These are phyloP conservation scores for Lontra canadensis DNA, from an alignment of 2,113 vertebrate species.

Conservation along the genomic window DNA sequence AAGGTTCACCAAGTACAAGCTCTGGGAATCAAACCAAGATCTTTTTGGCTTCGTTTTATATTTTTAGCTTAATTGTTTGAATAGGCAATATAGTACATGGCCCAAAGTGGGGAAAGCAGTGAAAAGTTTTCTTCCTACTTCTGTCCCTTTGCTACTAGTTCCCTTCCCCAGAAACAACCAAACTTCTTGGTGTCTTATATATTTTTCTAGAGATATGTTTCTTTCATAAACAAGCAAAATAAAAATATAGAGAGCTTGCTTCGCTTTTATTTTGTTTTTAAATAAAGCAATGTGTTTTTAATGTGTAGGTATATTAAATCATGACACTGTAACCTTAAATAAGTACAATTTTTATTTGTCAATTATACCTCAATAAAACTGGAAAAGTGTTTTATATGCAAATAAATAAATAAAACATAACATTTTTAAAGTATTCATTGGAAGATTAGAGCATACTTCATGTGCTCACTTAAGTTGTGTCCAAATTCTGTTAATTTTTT, in stretches of 20 bases:
- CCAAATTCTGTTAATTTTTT: background rate
- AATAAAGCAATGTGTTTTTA: background rate
- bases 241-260: background rate
- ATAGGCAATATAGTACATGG: background rate
- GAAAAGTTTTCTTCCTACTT: background rate
- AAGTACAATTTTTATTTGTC: background rate
- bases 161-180: background rate
- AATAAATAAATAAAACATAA: background rate
- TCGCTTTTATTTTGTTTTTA: background rate
- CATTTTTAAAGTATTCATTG: background rate
- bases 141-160: background rate
- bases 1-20: background rate
- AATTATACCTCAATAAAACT: background rate
- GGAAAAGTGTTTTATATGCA: background rate
- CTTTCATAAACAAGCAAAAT: background rate
- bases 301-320: background rate
- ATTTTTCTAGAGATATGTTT: background rate
- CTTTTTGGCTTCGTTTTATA: background rate
- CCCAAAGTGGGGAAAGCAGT: background rate
- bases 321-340: background rate
- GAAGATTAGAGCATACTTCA: background rate
- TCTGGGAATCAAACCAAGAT: background rate
- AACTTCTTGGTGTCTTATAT: background rate
- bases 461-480: background rate
- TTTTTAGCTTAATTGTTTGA: slow-evolving; percentile 29